These are phyloP conservation scores for Sarcophaga peregrina DNA, from an alignment of 1,140 invertebrate genomes.

Conservation along the genomic window DNA sequence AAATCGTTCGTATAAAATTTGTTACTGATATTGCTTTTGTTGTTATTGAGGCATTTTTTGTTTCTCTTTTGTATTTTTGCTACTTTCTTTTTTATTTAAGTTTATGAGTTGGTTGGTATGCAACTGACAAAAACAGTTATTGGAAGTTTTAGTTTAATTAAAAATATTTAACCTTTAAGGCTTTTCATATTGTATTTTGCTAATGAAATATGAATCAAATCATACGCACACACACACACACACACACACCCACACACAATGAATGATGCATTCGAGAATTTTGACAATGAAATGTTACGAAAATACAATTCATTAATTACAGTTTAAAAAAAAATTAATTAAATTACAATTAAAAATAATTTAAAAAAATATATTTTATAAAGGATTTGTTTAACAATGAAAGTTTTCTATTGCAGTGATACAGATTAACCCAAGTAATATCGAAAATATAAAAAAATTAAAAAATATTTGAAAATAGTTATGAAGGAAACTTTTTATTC, in stretches of 20 bases:
- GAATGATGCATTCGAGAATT: not conserved
- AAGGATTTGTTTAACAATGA: too few species aligned
- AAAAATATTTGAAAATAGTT: not conserved
- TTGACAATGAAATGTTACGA: constrained; percentile 12
- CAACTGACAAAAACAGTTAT: constrained; percentile 35
- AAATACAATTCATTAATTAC: not conserved
- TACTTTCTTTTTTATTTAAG: constrained; percentile 3
- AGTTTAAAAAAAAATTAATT: not conserved
- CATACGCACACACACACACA: not conserved
- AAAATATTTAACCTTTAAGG: constrained; percentile 34
- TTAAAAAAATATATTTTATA: too few species aligned
- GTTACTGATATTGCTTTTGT: not conserved
- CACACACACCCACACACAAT: not conserved
- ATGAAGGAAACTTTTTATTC: not conserved
- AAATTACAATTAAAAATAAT: not conserved
- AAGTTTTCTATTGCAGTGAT: too few species aligned
- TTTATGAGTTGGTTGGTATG: constrained; percentile 32
- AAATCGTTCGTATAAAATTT: not conserved
- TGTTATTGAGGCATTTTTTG: not conserved
- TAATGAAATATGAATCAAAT: constrained; percentile 7
- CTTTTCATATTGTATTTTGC: constrained; percentile 3
- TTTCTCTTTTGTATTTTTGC: not conserved
- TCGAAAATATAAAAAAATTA: not conserved
- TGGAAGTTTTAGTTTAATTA: constrained; percentile 35
- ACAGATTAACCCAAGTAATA: not conserved